Conservation (phyloP, 1,140 invertebrate species). For the Habropoda laboriosa region DNA sequence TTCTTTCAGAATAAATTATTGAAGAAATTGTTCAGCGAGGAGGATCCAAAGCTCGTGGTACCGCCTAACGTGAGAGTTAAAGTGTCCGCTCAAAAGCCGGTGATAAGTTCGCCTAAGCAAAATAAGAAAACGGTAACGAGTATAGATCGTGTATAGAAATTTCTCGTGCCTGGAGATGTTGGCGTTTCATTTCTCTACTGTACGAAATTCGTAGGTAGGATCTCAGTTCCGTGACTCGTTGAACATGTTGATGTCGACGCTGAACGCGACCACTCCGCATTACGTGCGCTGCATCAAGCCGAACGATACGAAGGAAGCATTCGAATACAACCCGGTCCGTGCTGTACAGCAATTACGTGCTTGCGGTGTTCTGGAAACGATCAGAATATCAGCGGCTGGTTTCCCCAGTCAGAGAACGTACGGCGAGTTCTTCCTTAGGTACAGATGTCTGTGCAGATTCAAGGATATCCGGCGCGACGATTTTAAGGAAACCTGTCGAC, state of each 20-base stretch:
- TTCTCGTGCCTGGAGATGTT: too few species aligned
- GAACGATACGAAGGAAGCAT: slow-evolving; percentile 96
- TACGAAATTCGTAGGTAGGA: slow-evolving; percentile 84
- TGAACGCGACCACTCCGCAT: slow-evolving; percentile 98
- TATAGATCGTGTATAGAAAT: background rate
- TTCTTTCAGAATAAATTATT: slow-evolving; percentile 74
- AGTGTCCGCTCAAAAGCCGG: slow-evolving; percentile 81
- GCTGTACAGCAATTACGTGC: slow-evolving; percentile 98
- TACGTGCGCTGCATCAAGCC: slow-evolving; percentile 99
- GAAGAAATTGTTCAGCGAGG: slow-evolving; percentile 73
- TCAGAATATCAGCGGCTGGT: slow-evolving; percentile 98
- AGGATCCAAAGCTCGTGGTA: slow-evolving; percentile 81
- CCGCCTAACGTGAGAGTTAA: slow-evolving; percentile 81
- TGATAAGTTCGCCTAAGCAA: slow-evolving; percentile 75
- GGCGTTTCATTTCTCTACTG: too few species aligned
- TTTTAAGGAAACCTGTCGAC: slow-evolving; percentile 89
- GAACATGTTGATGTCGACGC: slow-evolving; percentile 93
- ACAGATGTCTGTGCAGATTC: slow-evolving; percentile 92
- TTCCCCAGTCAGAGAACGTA: slow-evolving; percentile 98
- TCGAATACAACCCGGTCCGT: slow-evolving; percentile 93
- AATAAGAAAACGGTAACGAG: slow-evolving; percentile 85
- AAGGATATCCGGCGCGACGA: slow-evolving; percentile 91
- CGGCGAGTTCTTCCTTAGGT: slow-evolving; percentile 94
- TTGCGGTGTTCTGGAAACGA: slow-evolving; percentile 98
- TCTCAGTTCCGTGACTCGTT: slow-evolving; percentile 97